Evolutionary conservation across 2,888 invertebrate genomes (phyloP), one percentile per base, ranked within the genome.

Genomic region (Nemapogon koenigi): DNA sequence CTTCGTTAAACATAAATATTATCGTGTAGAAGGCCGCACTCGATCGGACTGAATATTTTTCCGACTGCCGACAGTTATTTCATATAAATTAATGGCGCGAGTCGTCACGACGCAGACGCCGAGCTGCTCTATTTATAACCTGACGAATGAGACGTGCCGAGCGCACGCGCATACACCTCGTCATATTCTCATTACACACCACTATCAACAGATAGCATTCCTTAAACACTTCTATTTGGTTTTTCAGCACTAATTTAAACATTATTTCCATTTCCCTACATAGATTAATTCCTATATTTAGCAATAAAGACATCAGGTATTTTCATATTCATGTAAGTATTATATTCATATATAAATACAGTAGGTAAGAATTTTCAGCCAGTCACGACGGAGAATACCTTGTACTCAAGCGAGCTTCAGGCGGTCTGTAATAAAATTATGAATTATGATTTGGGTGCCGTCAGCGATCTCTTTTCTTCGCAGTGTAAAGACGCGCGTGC

Each of bases 151-250:
- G 75, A 73, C 71, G 68, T 64, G 63, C 59, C 60, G 70, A 69
- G 67, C 65, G 69, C 75, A 67, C 67, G 69, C 70, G 72, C 70
- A 69, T 72, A 62, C 68, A 57, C 62, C 75, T 65, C 69, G 63
- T 78, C 78, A 78, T 78, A 78, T 75, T 76, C 76, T 72, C 70
- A 76, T 78, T 76, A 76, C 75, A 71, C 69, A 73, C 75, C 69
- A 70, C 75, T 76, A 71, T 72, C 73, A n/a, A n/a, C n/a, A n/a
- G n/a, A n/a, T n/a, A n/a, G n/a, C n/a, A n/a, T n/a, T n/a, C n/a
- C n/a, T n/a, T n/a, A n/a, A n/a, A n/a, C n/a, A n/a, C n/a, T n/a
- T n/a, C n/a, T n/a, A n/a, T n/a, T n/a, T n/a, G n/a, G n/a, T n/a
- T n/a, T n/a, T n/a, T n/a, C n/a, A n/a, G n/a, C n/a, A n/a, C n/a